Percentiles rank a stretch among this genome's conserved stretches.
Conservation (phyloP, 2,888 invertebrate genomes). For the Zygaena filipendulae region DNA sequence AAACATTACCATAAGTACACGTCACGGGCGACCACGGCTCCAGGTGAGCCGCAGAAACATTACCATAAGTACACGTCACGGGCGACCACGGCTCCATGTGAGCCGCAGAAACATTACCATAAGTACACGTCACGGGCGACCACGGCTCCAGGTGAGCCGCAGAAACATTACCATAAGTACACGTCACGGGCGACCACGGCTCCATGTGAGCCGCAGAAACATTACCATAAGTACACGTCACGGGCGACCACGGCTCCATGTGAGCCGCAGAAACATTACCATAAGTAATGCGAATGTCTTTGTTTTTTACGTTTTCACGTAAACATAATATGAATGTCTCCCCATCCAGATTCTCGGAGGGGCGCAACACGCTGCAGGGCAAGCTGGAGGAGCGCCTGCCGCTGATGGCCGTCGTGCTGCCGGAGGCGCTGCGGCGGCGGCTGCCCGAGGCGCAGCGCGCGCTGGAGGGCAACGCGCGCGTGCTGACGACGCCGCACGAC, state of each 20-base stretch:
- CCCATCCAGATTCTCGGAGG: constrained; percentile 75
- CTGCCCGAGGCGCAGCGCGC: constrained; percentile 72
- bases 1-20: not conserved
- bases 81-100: constrained; percentile 10
- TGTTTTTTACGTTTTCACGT: too few relatives aligned
- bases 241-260: too few relatives aligned
- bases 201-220: not conserved
- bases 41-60: not conserved
- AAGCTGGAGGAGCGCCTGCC: constrained; percentile 93
- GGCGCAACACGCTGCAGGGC: constrained; percentile 89
- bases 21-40: constrained; percentile 10
- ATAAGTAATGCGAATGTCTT: not conserved
- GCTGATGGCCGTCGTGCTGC: constrained; percentile 83
- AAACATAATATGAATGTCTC: not conserved
- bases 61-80: not conserved
- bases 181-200: constrained; percentile 9
- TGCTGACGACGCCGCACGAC: constrained; percentile 89
- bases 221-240: not conserved
- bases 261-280: not conserved
- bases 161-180: not conserved
- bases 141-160: constrained; percentile 7
- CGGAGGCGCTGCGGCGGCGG: constrained; percentile 71
- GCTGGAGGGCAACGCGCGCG: constrained; percentile 72
- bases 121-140: constrained; percentile 3
- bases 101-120: not conserved